Evolutionary conservation across 2,888 invertebrate genomes (phyloP).

Genomic region (Drosophila sordidula): DNA sequence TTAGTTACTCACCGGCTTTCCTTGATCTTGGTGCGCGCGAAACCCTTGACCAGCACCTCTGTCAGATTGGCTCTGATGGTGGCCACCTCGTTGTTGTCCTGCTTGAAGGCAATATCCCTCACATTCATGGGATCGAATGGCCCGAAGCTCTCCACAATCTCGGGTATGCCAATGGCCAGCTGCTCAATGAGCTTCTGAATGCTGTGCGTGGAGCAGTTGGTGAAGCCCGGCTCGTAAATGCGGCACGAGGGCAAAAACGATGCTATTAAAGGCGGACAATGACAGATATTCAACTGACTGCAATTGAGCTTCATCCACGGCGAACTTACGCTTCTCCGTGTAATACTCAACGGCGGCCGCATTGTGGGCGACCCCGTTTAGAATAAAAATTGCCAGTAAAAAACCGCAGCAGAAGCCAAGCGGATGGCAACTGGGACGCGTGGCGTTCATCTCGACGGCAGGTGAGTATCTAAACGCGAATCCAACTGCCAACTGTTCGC

Average conservation of each 20-base stretch:
- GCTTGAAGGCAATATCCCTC: conserved; percentile 88
- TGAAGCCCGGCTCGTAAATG: conserved; percentile 88
- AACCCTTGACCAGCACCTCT: conserved; percentile 88
- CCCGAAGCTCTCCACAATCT: conserved; percentile 84
- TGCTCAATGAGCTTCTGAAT: conserved; percentile 86
- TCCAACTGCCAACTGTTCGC: conserved; percentile 13
- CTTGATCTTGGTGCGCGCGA: conserved; percentile 87
- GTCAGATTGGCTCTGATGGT: conserved; percentile 89
- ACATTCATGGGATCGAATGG: conserved; percentile 89
- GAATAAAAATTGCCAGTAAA: conserved; percentile 41
- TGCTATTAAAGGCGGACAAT: conserved; percentile 84
- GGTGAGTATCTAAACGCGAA: conserved; percentile 23
- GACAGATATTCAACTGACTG: not conserved
- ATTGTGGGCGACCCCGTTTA: conserved; percentile 23
- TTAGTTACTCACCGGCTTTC: conserved; percentile 87
- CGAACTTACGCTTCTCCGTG: conserved; percentile 69
- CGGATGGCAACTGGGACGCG: conserved; percentile 10
- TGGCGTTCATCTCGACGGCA: conserved; percentile 40
- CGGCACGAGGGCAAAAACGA: conserved; percentile 88
- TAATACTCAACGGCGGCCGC: conserved; percentile 61
- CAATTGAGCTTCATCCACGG: not conserved
- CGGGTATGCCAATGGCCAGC: conserved; percentile 85
- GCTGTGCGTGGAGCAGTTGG: conserved; percentile 88
- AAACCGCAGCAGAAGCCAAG: conserved; percentile 33
- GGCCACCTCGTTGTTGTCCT: conserved; percentile 90